These are phyloP conservation scores for Papilio protenor DNA, from an alignment of 2,888 invertebrate genomes.

Conservation along the genomic window DNA sequence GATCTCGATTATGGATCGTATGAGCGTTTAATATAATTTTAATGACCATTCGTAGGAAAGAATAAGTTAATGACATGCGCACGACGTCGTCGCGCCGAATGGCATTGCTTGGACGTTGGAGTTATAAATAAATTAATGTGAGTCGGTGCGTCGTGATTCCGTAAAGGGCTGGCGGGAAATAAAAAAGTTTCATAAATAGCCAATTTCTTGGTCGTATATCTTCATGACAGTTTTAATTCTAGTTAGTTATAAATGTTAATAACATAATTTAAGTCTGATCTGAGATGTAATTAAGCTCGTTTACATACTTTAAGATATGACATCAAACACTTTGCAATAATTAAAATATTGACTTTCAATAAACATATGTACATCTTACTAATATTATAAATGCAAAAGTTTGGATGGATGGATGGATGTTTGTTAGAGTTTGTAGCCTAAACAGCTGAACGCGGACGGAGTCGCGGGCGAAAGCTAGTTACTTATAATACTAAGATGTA, in stretches of 20 bases:
- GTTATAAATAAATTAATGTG: conserved; percentile 38
- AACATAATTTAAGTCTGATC: not conserved
- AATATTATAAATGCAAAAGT: no score
- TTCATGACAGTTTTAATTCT: conserved; percentile 17
- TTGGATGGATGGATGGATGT: no score
- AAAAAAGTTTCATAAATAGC: conserved; percentile 30
- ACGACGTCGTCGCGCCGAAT: conserved; percentile 44
- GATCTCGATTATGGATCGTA: conserved; percentile 52
- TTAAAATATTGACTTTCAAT: no score
- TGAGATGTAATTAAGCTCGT: not conserved
- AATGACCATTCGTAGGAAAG: conserved; percentile 56
- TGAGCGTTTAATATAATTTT: conserved; percentile 61
- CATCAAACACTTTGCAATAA: not conserved
- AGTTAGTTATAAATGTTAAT: not conserved
- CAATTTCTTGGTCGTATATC: conserved; percentile 23
- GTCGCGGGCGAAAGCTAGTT: no score
- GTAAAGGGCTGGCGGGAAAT: conserved; percentile 21
- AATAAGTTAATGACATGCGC: conserved; percentile 62
- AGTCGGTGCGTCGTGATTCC: conserved; percentile 35
- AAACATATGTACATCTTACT: no score
- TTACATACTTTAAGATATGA: not conserved
- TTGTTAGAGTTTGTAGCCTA: no score
- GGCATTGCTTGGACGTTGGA: conserved; percentile 33
- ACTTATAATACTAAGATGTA: no score
- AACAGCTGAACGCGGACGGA: no score